Percentiles rank a stretch among this genome's conserved stretches.
phyloP scores from a whole-genome alignment of 2,113 vertebrate genomes.

The Erythrocercus mccallii region DNA sequence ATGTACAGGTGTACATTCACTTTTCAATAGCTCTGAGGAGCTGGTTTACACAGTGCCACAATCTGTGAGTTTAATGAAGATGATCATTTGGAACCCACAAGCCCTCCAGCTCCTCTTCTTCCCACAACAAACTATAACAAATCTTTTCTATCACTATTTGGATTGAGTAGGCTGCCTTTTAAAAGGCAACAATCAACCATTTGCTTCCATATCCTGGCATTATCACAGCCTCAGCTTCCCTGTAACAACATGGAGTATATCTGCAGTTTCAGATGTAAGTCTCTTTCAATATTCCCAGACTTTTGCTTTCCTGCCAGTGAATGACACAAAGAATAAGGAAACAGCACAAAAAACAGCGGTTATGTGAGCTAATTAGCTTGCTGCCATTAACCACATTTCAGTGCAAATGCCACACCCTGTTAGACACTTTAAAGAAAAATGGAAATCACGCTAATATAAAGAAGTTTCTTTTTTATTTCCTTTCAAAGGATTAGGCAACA shows the following conservation, averaged over 20 bases:
- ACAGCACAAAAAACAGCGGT: neutral
- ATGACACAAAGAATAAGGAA: neutral
- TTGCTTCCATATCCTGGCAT: neutral
- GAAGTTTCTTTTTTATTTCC: neutral
- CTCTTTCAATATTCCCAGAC: neutral
- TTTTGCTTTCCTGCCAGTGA: neutral
- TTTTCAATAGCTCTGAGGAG: neutral
- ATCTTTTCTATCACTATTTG: neutral
- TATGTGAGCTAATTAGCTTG: neutral
- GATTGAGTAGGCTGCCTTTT: neutral
- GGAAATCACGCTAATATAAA: rapidly evolving
- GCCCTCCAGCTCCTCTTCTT: neutral
- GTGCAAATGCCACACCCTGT: neutral
- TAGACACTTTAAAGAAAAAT: neutral
- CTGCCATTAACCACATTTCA: neutral
- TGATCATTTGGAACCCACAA: neutral
- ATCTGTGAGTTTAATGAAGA: neutral
- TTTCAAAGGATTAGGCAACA: neutral
- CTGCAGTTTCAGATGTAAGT: neutral
- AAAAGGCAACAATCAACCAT: neutral
- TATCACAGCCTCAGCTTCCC: neutral
- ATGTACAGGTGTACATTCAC: neutral
- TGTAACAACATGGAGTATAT: neutral
- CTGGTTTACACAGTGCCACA: rapidly evolving
- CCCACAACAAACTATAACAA: neutral